A percentile compares a stretch with the other conserved stretches of the same genome.
Evolutionary conservation across 2,888 invertebrate genomes (phyloP).

Genomic region (Macropis europaea): DNA sequence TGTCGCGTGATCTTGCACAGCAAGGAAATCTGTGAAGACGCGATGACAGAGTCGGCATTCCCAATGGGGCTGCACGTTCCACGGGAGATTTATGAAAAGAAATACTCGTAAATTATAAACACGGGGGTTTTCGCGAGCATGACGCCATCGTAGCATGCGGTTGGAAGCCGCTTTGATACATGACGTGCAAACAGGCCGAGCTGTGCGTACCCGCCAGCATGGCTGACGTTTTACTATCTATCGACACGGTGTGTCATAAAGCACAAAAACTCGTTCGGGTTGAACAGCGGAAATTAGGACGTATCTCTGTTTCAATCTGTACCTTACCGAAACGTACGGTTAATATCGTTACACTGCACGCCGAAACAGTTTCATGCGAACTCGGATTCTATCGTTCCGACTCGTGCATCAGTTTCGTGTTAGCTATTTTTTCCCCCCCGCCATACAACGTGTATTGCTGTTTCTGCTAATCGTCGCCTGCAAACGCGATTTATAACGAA

Average conservation of each 20-base stretch:
- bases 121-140: constrained; percentile 35
- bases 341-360: constrained; percentile 36
- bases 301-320: constrained; percentile 43
- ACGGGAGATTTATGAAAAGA: constrained; percentile 67
- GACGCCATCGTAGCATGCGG: constrained; percentile 24
- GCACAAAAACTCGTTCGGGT: constrained; percentile 52
- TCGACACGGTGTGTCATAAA: constrained; percentile 53
- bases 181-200: constrained; percentile 38
- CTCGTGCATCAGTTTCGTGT: constrained; percentile 16
- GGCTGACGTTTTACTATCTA: constrained; percentile 59
- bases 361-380: constrained; percentile 5
- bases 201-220: constrained; percentile 2
- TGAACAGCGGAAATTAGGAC: constrained; percentile 56
- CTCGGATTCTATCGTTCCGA: neutral
- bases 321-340: constrained; percentile 35
- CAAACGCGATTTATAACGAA: no score
- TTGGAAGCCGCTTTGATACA: constrained; percentile 49
- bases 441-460: no score
- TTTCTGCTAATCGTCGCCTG: no score
- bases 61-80: constrained; percentile 43
- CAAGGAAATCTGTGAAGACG: constrained; percentile 45
- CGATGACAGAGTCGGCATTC: constrained; percentile 45
- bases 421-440: constrained; percentile 1
- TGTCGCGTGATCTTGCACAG: neutral
- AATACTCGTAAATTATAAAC: constrained; percentile 68